Evolutionary conservation across 2,113 vertebrate genomes (phyloP).

Genomic region (rabbit (Oryctolagus cuniculus)): DNA sequence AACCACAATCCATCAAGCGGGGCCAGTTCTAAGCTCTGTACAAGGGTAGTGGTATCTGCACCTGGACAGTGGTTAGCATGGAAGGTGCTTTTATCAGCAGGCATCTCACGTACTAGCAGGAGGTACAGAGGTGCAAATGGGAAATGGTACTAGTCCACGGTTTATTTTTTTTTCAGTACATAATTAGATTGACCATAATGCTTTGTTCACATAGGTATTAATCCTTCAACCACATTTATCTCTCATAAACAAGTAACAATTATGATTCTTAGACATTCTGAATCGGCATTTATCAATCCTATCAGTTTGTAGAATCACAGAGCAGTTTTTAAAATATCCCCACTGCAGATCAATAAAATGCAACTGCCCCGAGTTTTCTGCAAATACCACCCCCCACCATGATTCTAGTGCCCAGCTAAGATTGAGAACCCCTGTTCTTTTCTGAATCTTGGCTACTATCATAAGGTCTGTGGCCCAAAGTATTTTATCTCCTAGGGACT

Average conservation of each 20-base stretch:
- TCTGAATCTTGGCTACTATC: neutral
- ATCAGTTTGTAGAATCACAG: neutral
- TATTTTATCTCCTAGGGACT: neutral
- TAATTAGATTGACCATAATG: neutral
- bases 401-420: neutral
- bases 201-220: neutral
- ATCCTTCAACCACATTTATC: neutral
- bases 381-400: neutral
- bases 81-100: neutral
- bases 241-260: neutral
- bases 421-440: neutral
- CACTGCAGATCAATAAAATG: neutral
- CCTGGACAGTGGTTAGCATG: neutral
- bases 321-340: neutral
- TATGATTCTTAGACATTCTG: neutral
- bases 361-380: neutral
- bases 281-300: neutral
- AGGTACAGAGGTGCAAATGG: neutral
- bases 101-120: neutral
- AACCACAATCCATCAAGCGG: neutral
- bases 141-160: neutral
- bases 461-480: neutral
- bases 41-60: too few relatives aligned
- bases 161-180: neutral
- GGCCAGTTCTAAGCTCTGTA: neutral